Evolutionary conservation across 2,888 invertebrate genomes (phyloP), one percentile per base, ranked within the genome.

Genomic region (Stegophylla sp.): DNA sequence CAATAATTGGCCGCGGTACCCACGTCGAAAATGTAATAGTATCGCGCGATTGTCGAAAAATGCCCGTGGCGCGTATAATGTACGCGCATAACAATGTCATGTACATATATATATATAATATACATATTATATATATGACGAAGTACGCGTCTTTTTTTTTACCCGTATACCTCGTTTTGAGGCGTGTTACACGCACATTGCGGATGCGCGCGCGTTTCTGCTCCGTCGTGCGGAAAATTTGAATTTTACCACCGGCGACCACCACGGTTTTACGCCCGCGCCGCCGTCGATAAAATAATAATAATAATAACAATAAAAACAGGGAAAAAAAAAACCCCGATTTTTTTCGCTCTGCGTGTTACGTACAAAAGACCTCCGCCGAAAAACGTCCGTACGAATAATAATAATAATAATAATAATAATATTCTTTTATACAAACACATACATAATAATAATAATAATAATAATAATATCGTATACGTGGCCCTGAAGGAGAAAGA

Each of bases 301-400:
- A 59, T 73, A 15, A 41, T 56, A 73, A 34, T 34, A 71, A 59
- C 43, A 43, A 73, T 26, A 34, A 51, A 51, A 72, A 51, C 3
- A 20, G n/a, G 28, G 28, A 51, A 56, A 13, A 20, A 56, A n/a
- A 59, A 23, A 26, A 2, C 5, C 5, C 15, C 4, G 28, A 4
- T 61, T 28, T 61, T 59, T 61, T 61, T 20, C 61, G 20, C 28
- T 23, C 17, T 13, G 61, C 10, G 23, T 26, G 61, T 7, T 7
- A 13, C 15, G 72, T 41, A 56, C 56, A 56, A 72, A 41, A 34
- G 41, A 41, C 13, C 13, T 13, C 0, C 20, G 13, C 53, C 34
- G 15, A 45, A 67, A 43, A 48, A 67, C 15, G 28, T 48, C 51
- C 28, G n/a, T 26, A 48, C 26, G 69, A 69, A 69, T 51, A n/a